phyloP scores from a whole-genome alignment of 2,888 invertebrate species.

The Drosophila austrosaltans region DNA sequence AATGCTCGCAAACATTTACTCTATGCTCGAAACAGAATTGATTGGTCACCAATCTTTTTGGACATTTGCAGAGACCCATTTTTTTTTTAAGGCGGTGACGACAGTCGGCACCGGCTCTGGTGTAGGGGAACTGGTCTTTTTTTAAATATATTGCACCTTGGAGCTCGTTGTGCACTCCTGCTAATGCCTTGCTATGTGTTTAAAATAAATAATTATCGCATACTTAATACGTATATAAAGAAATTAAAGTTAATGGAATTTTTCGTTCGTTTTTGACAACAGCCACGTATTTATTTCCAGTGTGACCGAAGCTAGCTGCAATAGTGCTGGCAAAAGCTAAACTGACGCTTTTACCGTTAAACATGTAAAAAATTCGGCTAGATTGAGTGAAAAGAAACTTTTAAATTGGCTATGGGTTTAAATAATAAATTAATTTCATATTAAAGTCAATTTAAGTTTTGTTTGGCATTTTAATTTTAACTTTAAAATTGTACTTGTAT shows the following conservation, averaged over 20 bases:
- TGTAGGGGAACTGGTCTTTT: background rate
- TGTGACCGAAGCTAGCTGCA: background rate
- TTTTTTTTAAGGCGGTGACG: conserved; percentile 16
- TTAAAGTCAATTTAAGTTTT: no score
- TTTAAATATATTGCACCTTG: conserved; percentile 24
- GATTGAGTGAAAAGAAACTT: background rate
- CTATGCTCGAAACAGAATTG: conserved; percentile 99
- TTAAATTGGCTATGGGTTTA: no score
- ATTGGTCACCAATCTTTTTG: conserved; percentile 97
- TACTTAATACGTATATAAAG: conserved; percentile 32
- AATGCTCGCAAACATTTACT: conserved; percentile 99
- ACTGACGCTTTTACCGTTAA: background rate
- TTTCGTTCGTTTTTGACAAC: conserved; percentile 59
- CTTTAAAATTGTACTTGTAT: no score
- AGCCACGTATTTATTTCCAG: conserved; percentile 63
- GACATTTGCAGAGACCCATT: conserved; percentile 99
- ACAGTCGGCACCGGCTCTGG: conserved; percentile 8
- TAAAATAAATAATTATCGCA: conserved; percentile 47
- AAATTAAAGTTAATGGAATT: conserved; percentile 42
- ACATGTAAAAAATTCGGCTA: background rate
- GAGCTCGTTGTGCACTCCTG: conserved; percentile 8
- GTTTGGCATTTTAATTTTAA: no score
- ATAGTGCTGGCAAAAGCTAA: background rate
- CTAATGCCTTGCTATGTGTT: conserved; percentile 17
- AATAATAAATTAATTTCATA: no score